Percentiles rank a stretch among this genome's conserved stretches.
phyloP scores from a whole-genome alignment of 2,888 invertebrate species.

The Helleia helle region DNA sequence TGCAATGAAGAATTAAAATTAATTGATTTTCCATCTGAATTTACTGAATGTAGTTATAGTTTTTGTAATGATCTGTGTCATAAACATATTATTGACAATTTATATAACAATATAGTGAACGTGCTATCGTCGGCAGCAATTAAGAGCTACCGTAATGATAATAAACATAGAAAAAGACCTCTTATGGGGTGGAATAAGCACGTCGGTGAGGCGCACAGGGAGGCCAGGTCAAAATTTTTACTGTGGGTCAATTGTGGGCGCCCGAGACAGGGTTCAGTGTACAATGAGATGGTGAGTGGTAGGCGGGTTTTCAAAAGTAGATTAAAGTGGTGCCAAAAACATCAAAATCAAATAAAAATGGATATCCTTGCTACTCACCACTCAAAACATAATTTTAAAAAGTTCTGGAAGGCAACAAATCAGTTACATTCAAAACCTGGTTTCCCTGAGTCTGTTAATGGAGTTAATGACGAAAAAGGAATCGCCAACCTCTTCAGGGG shows the following conservation, averaged over 20 bases:
- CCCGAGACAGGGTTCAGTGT: slow-evolving; percentile 9
- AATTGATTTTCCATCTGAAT: slow-evolving; percentile 2
- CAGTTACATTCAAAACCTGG: slow-evolving; percentile 13
- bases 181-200: slow-evolving; percentile 14
- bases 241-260: slow-evolving; percentile 7
- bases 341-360: slow-evolving; percentile 18
- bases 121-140: slow-evolving; percentile 9
- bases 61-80: slow-evolving; percentile 7
- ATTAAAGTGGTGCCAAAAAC: slow-evolving; percentile 17
- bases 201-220: slow-evolving; percentile 14
- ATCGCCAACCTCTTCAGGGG: slow-evolving; percentile 7
- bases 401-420: slow-evolving; percentile 19
- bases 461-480: background rate
- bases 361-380: slow-evolving; percentile 14
- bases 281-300: slow-evolving; percentile 5
- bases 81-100: background rate
- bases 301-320: slow-evolving; percentile 1
- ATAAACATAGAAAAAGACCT: slow-evolving; percentile 6
- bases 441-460: slow-evolving; percentile 11
- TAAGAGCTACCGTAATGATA: background rate
- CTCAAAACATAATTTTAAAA: slow-evolving; percentile 11
- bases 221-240: slow-evolving; percentile 15
- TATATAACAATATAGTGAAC: slow-evolving; percentile 8
- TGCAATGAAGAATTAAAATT: too few species aligned
- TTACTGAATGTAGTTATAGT: too few species aligned